Evolutionary conservation across 2,797 vertebrate genomes (phyloP).

Genomic region (Erpetoichthys calabaricus): DNA sequence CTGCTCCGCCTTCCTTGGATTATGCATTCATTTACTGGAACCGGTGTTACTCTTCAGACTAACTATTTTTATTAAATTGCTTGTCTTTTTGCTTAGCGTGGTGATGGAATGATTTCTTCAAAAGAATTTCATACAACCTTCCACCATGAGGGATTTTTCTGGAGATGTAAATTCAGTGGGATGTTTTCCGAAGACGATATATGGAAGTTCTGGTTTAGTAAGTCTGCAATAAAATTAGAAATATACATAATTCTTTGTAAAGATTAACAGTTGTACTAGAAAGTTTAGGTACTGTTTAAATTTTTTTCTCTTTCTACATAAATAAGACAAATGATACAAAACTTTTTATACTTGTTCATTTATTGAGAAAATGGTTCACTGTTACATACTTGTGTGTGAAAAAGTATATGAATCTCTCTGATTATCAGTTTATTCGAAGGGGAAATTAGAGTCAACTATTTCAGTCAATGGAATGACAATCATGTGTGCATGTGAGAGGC

Average conservation of each 20-base stretch:
- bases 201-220: conserved; percentile 85
- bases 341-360: no score
- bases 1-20: no score
- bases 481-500: no score
- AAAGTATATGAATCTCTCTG: no score
- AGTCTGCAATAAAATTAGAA: conserved; percentile 31
- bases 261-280: no score
- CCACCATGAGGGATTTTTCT: conserved; percentile 91
- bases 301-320: background rate
- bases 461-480: no score
- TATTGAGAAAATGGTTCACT: no score
- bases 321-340: background rate
- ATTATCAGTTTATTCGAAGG: no score
- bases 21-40: no score
- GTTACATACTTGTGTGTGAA: no score
- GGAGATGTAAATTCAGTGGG: conserved; percentile 72
- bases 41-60: no score
- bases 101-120: conserved; percentile 22
- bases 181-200: conserved; percentile 40
- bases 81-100: conserved; percentile 24
- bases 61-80: background rate
- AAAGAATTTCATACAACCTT: conserved; percentile 27
- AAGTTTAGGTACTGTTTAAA: background rate
- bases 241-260: background rate
- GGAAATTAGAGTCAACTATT: no score